Evolutionary conservation across 2,888 invertebrate genomes (phyloP), one percentile per base, ranked within the genome.

Genomic region (Cosmorhoe ocellata): DNA sequence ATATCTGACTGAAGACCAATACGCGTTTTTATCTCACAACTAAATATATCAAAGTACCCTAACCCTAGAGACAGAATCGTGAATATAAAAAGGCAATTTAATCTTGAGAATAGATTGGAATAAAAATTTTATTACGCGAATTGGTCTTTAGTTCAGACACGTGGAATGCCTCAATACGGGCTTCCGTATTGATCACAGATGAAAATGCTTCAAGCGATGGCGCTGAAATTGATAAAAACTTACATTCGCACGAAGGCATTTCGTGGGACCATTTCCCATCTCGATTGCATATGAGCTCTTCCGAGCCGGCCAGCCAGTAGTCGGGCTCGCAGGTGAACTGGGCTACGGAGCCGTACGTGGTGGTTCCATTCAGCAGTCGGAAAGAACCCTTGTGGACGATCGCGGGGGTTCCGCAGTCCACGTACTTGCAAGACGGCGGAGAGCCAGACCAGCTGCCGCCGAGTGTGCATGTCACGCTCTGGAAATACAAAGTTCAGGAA

Each of bases 221-320:
- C 18, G 2, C 2, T 4, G 18, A 3, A 3, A 18, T 18, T 4
- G 2, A 18, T 18, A 2, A 18, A 18, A 2, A 79, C 92, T 93
- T 81, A 96, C 96, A 80, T 90, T 96, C 95, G 78, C 97, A 97
- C n/a, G 94, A 92, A 0, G 97, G 97, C 39, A 95, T 94, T 69
- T 95, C 94, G 31, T 95, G 94, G 0, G 95, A 96, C 97, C 97
- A 97, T 74, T 95, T 96, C 8, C 96, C 97, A 59, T 97, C 96
- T 50, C 93, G 91, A 27, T 94, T 95, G 76, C 97, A 97, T 12
- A 91, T 92, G 36, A 96, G 92, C 12, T 90, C 91, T 36, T 94
- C 93, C 1, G 93, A 93, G 0, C 94, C 93, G n/a, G 92, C 93
- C 27, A 97, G 88, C 95, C 96, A 97, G 77, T 96, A 94, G 79